Percentiles rank a stretch among this genome's conserved stretches.
These are phyloP conservation scores for Drymodes brunneopygia DNA, from an alignment of 2,113 vertebrate species.

Conservation along the genomic window DNA sequence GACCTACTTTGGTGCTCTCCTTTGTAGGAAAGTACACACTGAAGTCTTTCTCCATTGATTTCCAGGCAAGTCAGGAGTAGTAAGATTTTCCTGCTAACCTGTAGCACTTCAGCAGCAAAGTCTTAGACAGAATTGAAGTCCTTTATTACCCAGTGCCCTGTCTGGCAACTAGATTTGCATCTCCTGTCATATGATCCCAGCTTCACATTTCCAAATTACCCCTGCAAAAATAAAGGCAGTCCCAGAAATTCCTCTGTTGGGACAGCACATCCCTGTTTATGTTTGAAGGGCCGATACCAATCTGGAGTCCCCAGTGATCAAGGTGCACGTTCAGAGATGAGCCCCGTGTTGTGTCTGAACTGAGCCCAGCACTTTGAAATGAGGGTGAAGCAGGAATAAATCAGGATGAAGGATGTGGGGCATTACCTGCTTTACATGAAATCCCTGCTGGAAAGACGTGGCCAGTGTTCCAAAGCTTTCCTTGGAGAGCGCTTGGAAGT, in stretches of 20 bases:
- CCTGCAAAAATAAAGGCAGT: neutral
- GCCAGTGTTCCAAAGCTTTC: neutral
- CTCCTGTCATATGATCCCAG: neutral
- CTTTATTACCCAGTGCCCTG: neutral
- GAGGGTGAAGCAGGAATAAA: conserved; percentile 1
- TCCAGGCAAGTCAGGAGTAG: neutral
- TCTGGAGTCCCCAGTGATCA: neutral
- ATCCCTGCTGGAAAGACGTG: neutral
- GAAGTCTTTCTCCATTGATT: neutral
- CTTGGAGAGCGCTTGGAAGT: conserved; percentile 1
- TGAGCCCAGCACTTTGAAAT: neutral
- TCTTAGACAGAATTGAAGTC: fast-evolving
- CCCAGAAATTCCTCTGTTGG: neutral
- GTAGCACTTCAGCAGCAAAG: neutral
- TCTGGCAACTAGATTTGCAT: neutral
- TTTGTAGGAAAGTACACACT: neutral
- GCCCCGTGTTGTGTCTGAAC: neutral
- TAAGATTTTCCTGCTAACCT: neutral
- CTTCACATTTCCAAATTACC: neutral
- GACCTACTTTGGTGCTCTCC: neutral
- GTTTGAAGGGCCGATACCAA: neutral
- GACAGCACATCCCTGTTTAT: conserved; percentile 8
- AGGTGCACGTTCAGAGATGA: neutral
- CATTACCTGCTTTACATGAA: conserved; percentile 17
- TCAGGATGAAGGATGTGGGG: conserved; percentile 18